These are phyloP conservation scores for Neomonachus schauinslandi DNA, from an alignment of 2,113 vertebrate genomes.

Conservation along the genomic window DNA sequence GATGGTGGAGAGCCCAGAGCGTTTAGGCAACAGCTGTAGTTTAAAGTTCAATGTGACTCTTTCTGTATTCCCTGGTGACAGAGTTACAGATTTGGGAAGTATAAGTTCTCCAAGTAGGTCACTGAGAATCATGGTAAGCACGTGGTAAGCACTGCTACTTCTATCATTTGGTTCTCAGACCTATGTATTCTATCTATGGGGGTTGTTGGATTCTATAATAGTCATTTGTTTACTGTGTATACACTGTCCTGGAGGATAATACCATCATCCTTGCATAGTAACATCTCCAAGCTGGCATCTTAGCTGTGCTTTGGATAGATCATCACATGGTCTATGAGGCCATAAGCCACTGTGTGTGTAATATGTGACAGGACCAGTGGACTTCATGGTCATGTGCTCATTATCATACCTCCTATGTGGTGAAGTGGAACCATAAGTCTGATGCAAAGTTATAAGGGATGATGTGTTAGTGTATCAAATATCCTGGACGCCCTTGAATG, in stretches of 20 bases:
- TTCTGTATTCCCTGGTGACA: not conserved
- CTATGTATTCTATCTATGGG: not conserved
- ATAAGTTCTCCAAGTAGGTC: not conserved
- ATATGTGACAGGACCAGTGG: not conserved
- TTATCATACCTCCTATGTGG: not conserved
- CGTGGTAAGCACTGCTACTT: not conserved
- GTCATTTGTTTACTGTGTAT: not conserved
- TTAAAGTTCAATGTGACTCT: not conserved
- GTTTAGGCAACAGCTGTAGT: not conserved
- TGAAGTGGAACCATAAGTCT: not conserved
- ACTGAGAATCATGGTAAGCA: not conserved
- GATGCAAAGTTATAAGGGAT: not conserved
- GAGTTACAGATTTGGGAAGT: not conserved
- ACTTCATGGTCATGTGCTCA: not conserved
- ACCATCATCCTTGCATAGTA: not conserved
- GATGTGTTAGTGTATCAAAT: not conserved
- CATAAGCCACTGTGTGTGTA: not conserved
- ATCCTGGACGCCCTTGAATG: not conserved
- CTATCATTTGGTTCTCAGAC: not conserved
- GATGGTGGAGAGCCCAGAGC: not conserved
- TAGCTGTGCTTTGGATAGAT: not conserved
- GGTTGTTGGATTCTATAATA: not conserved
- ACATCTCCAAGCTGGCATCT: not conserved
- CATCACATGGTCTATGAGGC: not conserved
- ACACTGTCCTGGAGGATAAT: not conserved